These are phyloP conservation scores for Operophtera brumata DNA, from an alignment of 2,888 invertebrate genomes.

Conservation along the genomic window DNA sequence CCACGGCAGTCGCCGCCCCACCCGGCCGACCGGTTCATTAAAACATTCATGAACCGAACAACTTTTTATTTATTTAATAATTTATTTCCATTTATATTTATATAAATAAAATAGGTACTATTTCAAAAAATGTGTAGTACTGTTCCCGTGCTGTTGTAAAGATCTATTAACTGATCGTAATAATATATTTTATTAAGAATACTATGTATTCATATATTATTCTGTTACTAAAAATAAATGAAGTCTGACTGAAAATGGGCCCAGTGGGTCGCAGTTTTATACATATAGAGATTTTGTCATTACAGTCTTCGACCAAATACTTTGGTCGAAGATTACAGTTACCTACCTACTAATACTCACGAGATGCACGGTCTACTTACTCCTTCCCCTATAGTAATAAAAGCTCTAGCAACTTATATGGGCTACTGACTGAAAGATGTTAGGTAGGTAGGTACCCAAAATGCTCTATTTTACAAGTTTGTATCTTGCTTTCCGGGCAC, in stretches of 20 bases:
- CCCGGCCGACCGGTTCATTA: conserved; percentile 48
- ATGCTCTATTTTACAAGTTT: too few species aligned
- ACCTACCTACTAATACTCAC: too few species aligned
- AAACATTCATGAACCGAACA: conserved; percentile 62
- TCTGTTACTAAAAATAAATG: conserved; percentile 66
- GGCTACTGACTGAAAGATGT: too few species aligned
- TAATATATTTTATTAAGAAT: conserved; percentile 51
- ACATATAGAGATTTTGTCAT: conserved; percentile 59
- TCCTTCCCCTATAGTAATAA: conserved; percentile 17
- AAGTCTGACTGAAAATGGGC: conserved; percentile 65
- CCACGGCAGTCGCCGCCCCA: conserved; percentile 29
- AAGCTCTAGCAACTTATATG: too few species aligned
- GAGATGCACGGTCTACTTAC: conserved; percentile 36
- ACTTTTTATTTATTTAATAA: conserved; percentile 69
- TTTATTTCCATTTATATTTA: conserved; percentile 79
- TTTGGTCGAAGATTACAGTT: too few species aligned
- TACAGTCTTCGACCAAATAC: too few species aligned
- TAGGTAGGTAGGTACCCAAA: too few species aligned
- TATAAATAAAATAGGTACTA: conserved; percentile 76
- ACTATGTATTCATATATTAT: conserved; percentile 65
- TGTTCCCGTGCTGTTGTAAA: conserved; percentile 43
- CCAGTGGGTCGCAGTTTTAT: conserved; percentile 53
- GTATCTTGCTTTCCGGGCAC: too few species aligned
- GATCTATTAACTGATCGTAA: conserved; percentile 30
- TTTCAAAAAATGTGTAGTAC: conserved; percentile 45